Evolutionary conservation across 2,888 invertebrate genomes (phyloP).

Genomic region (Sminthurinus aureus): DNA sequence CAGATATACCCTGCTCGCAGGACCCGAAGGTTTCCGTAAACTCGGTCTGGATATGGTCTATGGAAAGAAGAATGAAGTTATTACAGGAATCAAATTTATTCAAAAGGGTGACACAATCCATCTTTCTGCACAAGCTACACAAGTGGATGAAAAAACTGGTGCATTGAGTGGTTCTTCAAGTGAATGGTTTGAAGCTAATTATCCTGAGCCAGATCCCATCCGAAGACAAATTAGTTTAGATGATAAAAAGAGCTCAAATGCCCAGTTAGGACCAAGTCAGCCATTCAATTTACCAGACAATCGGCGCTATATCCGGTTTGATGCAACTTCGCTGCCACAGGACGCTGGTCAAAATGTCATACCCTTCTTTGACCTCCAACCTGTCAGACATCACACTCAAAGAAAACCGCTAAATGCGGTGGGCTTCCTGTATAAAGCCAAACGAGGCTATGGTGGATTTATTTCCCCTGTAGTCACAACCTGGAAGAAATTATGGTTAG

Average conservation of each 20-base stretch:
- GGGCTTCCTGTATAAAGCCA: constrained; percentile 43
- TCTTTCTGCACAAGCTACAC: constrained; percentile 16
- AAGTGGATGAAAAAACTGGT: background rate
- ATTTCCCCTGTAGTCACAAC: constrained; percentile 30
- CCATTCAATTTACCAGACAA: constrained; percentile 38
- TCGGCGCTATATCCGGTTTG: constrained; percentile 34
- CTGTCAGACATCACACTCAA: constrained; percentile 22
- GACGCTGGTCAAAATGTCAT: constrained; percentile 42
- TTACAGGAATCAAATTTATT: constrained; percentile 40
- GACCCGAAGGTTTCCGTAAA: constrained; percentile 34
- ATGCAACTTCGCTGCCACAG: constrained; percentile 38
- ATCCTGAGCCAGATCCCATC: constrained; percentile 22
- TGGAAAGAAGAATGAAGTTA: constrained; percentile 19
- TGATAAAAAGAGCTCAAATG: constrained; percentile 18
- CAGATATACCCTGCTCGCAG: constrained; percentile 11
- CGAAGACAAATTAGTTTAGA: constrained; percentile 2
- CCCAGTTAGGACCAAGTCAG: constrained; percentile 43
- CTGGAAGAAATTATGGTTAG: constrained; percentile 21
- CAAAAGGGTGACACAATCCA: constrained; percentile 18
- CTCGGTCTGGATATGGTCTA: constrained; percentile 40
- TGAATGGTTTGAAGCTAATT: constrained; percentile 30
- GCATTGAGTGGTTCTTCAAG: background rate
- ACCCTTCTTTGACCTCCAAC: constrained; percentile 43
- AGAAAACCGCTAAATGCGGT: constrained; percentile 33
- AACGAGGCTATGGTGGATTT: constrained; percentile 42